Evolutionary conservation across 1,140 invertebrate species (phyloP).

Genomic region (Eciton burchellii): DNA sequence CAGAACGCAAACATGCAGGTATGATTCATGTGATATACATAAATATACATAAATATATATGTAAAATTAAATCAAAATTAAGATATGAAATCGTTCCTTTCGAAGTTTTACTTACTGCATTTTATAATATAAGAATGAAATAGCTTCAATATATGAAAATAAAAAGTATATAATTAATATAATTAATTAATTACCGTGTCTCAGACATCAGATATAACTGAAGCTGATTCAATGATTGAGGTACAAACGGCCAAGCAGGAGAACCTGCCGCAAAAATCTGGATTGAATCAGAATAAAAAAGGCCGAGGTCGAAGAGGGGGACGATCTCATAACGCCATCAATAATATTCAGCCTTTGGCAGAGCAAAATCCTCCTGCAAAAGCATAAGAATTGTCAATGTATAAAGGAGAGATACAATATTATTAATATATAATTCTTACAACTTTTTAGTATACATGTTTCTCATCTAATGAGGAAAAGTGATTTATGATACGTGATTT

Average conservation of each 20-base stretch:
- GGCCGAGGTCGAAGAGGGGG: constrained; percentile 84
- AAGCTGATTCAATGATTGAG: constrained; percentile 86
- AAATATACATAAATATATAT: too few species aligned
- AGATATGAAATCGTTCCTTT: background rate
- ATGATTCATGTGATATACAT: constrained; percentile 2
- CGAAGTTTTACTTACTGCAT: background rate
- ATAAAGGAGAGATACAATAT: constrained; percentile 53
- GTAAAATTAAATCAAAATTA: constrained; percentile 22
- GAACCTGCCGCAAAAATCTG: constrained; percentile 83
- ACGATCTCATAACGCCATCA: constrained; percentile 84
- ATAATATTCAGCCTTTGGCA: constrained; percentile 81
- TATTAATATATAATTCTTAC: background rate
- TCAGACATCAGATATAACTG: constrained; percentile 84
- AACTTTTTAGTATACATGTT: constrained; percentile 8
- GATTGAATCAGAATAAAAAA: constrained; percentile 82
- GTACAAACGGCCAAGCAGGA: constrained; percentile 87
- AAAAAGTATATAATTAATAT: background rate
- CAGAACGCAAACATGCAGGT: constrained; percentile 73
- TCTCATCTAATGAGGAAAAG: constrained; percentile 16
- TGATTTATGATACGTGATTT: constrained; percentile 8
- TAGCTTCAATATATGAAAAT: background rate
- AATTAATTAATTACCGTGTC: constrained; percentile 64
- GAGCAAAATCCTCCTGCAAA: constrained; percentile 85
- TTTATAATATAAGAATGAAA: background rate
- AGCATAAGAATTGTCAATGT: constrained; percentile 69